Evolutionary conservation across 2,888 invertebrate species (phyloP).

Genomic region (Apodemia duryi): DNA sequence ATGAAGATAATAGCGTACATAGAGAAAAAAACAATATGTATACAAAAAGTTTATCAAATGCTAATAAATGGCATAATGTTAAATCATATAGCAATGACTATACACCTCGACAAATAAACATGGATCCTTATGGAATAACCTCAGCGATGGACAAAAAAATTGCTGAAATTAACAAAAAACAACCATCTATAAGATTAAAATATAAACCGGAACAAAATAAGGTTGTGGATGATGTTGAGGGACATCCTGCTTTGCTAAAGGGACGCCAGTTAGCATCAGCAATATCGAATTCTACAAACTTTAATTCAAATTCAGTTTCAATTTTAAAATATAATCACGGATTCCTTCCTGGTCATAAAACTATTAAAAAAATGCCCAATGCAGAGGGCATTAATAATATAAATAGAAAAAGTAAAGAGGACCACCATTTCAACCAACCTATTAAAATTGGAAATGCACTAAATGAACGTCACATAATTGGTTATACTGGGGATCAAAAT

Average conservation of each 20-base stretch:
- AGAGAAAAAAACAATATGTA: conserved; percentile 42
- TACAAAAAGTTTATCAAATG: conserved; percentile 45
- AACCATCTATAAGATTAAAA: conserved; percentile 48
- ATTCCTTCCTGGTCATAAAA: conserved; percentile 43
- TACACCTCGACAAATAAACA: conserved; percentile 49
- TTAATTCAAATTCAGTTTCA: conserved; percentile 44
- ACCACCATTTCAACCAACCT: conserved; percentile 49
- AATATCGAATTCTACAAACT: conserved; percentile 51
- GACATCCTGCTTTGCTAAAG: conserved; percentile 39
- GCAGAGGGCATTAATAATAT: conserved; percentile 25
- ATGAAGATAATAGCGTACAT: conserved; percentile 31
- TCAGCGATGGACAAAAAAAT: conserved; percentile 36
- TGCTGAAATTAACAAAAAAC: conserved; percentile 39
- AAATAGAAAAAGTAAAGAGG: conserved; percentile 25
- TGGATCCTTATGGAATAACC: conserved; percentile 37
- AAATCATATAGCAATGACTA: conserved; percentile 59
- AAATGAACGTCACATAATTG: conserved; percentile 55
- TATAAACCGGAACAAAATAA: conserved; percentile 47
- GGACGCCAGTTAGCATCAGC: conserved; percentile 48
- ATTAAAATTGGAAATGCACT: conserved; percentile 66
- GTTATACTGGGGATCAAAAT: conserved; percentile 46
- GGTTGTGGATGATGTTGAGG: conserved; percentile 33
- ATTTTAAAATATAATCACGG: conserved; percentile 61
- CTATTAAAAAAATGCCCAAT: conserved; percentile 28
- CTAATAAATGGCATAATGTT: conserved; percentile 64